Percentiles rank a stretch among this genome's conserved stretches.
Evolutionary conservation across 2,888 invertebrate genomes (phyloP).

Genomic region (Eupsilia transversa): DNA sequence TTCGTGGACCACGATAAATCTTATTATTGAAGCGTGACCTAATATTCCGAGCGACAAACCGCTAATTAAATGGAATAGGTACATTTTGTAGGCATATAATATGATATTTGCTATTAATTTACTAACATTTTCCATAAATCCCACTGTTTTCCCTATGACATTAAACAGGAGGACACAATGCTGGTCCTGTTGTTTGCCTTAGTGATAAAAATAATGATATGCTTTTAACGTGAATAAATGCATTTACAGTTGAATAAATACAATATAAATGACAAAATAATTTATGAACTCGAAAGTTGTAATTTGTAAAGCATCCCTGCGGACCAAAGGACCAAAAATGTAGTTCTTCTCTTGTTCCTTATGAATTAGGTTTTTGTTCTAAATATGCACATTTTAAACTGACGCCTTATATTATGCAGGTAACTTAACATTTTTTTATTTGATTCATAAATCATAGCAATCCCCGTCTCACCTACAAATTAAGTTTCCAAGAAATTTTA

Average conservation of each 20-base stretch:
- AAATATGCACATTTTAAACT: slow-evolving; percentile 61
- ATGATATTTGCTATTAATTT: slow-evolving; percentile 12
- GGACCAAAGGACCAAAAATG: slow-evolving; percentile 17
- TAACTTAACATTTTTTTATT: slow-evolving; percentile 62
- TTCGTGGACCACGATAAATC: slow-evolving; percentile 16
- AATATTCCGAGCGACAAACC: slow-evolving; percentile 45
- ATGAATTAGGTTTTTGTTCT: slow-evolving; percentile 31
- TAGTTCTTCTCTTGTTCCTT: neutral
- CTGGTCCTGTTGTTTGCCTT: slow-evolving; percentile 9
- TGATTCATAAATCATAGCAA: slow-evolving; percentile 72
- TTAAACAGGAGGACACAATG: slow-evolving; percentile 4
- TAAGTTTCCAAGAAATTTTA: slow-evolving; percentile 75
- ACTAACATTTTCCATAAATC: slow-evolving; percentile 2
- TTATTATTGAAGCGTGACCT: slow-evolving; percentile 45
- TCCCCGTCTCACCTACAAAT: slow-evolving; percentile 73
- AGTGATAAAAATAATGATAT: slow-evolving; percentile 18
- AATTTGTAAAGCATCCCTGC: neutral
- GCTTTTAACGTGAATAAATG: neutral
- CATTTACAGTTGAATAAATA: slow-evolving; percentile 14
- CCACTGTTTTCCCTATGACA: slow-evolving; percentile 49
- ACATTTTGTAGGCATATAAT: neutral
- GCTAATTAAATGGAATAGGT: slow-evolving; percentile 53
- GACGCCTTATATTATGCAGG: slow-evolving; percentile 52
- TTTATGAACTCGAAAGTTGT: slow-evolving; percentile 2
- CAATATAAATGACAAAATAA: slow-evolving; percentile 10